These are phyloP conservation scores for Drosophila virilis DNA, from an alignment of 1,140 invertebrate genomes.

Conservation along the genomic window DNA sequence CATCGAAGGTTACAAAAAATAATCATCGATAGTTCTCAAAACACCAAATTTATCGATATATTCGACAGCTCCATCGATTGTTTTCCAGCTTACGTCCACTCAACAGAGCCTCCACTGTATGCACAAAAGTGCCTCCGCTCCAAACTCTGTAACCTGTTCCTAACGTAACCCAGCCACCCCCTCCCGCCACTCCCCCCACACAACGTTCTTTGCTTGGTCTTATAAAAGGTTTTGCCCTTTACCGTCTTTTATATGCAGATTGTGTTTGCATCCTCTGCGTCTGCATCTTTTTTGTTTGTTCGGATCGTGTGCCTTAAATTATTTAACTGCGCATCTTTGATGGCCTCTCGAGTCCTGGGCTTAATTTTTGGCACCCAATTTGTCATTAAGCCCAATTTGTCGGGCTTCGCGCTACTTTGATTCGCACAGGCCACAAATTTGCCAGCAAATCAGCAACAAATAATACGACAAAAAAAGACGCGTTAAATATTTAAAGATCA, in stretches of 20 bases:
- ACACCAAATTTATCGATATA: too few species aligned
- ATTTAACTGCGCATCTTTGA: slow-evolving; percentile 47
- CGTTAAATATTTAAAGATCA: slow-evolving; percentile 29
- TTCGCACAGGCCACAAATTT: slow-evolving; percentile 30
- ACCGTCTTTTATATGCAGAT: slow-evolving; percentile 70
- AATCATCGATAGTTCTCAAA: too few species aligned
- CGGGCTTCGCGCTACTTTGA: slow-evolving; percentile 52
- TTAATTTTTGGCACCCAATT: slow-evolving; percentile 71
- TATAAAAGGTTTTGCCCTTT: slow-evolving; percentile 74
- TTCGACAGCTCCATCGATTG: too few species aligned
- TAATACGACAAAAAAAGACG: slow-evolving; percentile 21
- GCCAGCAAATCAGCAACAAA: slow-evolving; percentile 6
- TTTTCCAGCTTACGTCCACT: not conserved
- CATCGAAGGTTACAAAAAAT: too few species aligned
- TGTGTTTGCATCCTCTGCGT: slow-evolving; percentile 25
- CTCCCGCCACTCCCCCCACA: slow-evolving; percentile 1
- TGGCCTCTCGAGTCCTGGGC: slow-evolving; percentile 25
- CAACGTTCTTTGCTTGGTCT: not conserved
- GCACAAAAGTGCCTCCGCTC: not conserved
- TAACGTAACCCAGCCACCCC: not conserved
- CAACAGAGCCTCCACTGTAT: not conserved
- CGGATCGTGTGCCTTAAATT: slow-evolving; percentile 56
- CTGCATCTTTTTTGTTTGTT: not conserved
- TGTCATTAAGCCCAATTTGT: slow-evolving; percentile 74
- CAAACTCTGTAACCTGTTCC: slow-evolving; percentile 5